Base-by-base conservation (phyloP, 2,888 invertebrate species). In the Mimachlamys varia region DNA sequence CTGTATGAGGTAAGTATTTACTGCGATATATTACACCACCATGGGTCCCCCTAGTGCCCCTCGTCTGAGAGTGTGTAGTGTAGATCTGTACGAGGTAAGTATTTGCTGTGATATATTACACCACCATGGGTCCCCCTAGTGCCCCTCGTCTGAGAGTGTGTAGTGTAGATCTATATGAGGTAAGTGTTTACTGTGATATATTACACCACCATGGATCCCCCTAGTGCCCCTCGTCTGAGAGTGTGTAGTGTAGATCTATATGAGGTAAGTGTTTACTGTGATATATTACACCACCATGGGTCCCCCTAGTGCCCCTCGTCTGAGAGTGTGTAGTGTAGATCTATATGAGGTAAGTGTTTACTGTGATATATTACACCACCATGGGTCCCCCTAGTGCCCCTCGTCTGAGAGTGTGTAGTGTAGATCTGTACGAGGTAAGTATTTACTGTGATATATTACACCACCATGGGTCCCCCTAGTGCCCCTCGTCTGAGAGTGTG, bases 391-490 rank as follows among this genome's bases (percentile, higher is more conserved):
- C 96, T 50, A 93, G 94, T 55, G 93, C 96, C 37, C 96, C 44
- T 44, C 7, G 44, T 7, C 96, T 96, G n/a, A 44, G 7, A 3
- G 62, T n/a, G n/a, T n/a, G n/a, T 62, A 62, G 17, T 62, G 62
- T 62, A 22, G 62, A 62, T n/a, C n/a, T n/a, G n/a, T n/a, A n/a
- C n/a, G n/a, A n/a, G n/a, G n/a, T n/a, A n/a, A n/a, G n/a, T n/a
- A n/a, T n/a, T n/a, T n/a, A n/a, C 94, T 89, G 95, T 95, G 50
- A 94, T 96, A 88, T 96, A 95, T 91, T 96, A 96, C 94, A 96
- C 96, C 15, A 96, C 96, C 0, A 92, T 96, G 22, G 96, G 96
- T 33, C 95, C 96, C 33, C 96, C 96, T 55, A 93, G 94, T 55
- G 93, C 96, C 37, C 96, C 96, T 10, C 93, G 90, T 53, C 93